phyloP scores from a whole-genome alignment of 30 jellyfish, hydroid and myxozoan species.

The Chrysaora quinquecirrha region DNA sequence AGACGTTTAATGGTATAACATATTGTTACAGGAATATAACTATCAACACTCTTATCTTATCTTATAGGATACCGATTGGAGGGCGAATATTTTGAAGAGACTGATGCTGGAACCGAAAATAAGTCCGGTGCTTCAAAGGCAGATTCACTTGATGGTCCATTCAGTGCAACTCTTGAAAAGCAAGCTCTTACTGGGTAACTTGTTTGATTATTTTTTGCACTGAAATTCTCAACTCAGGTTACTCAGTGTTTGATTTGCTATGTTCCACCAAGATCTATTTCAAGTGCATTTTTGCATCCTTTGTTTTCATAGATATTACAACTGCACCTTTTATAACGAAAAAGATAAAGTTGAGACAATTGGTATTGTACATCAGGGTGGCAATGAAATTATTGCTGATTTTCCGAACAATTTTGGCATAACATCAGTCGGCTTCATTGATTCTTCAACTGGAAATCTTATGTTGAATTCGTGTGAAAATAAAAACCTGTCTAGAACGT shows the following conservation, averaged over 20 bases:
- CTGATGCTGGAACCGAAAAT: constrained; percentile 37
- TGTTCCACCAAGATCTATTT: no score
- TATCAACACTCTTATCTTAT: no score
- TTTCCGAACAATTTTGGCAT: constrained; percentile 40
- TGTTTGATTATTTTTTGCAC: no score
- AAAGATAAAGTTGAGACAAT: constrained; percentile 32
- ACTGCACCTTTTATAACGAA: constrained; percentile 18
- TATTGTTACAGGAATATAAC: no score
- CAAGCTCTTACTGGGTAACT: constrained; percentile 48
- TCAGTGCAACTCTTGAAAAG: constrained; percentile 54
- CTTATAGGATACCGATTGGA: constrained; percentile 46
- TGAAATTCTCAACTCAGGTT: no score
- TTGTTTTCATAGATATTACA: constrained; percentile 16
- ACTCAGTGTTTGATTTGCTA: no score
- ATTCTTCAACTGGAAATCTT: constrained; percentile 12
- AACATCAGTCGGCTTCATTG: constrained; percentile 31
- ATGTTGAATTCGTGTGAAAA: constrained; percentile 49
- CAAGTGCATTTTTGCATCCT: no score
- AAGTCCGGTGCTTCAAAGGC: constrained; percentile 27
- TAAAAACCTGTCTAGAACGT: constrained; percentile 35
- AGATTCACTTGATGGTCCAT: constrained; percentile 27
- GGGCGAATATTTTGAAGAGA: constrained; percentile 51
- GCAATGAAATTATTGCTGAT: constrained; percentile 44
- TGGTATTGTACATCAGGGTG: constrained; percentile 47
- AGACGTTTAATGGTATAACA: no score